Evolutionary conservation across 2,888 invertebrate species (phyloP).

Genomic region (Cryptocheilus praepositus): DNA sequence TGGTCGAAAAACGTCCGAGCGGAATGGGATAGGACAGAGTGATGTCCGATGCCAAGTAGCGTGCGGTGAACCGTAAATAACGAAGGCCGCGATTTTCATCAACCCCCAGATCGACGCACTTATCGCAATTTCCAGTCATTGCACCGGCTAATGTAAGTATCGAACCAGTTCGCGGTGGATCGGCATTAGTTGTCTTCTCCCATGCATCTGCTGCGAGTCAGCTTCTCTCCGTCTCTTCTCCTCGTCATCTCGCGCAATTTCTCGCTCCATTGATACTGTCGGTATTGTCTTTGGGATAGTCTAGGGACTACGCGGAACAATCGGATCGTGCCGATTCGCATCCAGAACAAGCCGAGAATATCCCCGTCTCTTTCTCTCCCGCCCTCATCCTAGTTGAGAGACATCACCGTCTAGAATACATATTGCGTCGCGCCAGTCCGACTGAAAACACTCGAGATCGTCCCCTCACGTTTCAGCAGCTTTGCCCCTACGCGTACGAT

Average conservation of each 20-base stretch:
- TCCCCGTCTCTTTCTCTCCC: not conserved
- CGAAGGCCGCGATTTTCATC: constrained; percentile 1
- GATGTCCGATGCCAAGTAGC: no score
- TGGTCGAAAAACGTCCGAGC: no score
- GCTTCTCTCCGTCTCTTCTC: no score
- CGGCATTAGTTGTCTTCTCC: constrained; percentile 17
- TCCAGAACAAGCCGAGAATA: not conserved
- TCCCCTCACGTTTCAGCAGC: not conserved
- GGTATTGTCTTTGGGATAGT: constrained; percentile 20
- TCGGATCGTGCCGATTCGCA: constrained; percentile 1
- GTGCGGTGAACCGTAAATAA: not conserved
- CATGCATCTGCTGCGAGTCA: constrained; percentile 6
- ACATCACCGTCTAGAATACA: not conserved
- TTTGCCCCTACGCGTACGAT: not conserved
- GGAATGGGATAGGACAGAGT: no score
- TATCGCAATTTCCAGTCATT: constrained; percentile 37
- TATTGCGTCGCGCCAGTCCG: constrained; percentile 9
- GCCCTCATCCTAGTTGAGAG: not conserved
- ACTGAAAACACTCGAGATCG: constrained; percentile 13
- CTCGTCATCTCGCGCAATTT: constrained; percentile 7
- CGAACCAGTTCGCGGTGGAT: constrained; percentile 34
- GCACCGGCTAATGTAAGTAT: constrained; percentile 31
- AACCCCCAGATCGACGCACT: constrained; percentile 1
- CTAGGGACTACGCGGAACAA: constrained; percentile 2
- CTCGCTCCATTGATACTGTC: constrained; percentile 13